phyloP scores from a whole-genome alignment of 2,113 vertebrate genomes.

The Brachyhypopomus occidentalis region DNA sequence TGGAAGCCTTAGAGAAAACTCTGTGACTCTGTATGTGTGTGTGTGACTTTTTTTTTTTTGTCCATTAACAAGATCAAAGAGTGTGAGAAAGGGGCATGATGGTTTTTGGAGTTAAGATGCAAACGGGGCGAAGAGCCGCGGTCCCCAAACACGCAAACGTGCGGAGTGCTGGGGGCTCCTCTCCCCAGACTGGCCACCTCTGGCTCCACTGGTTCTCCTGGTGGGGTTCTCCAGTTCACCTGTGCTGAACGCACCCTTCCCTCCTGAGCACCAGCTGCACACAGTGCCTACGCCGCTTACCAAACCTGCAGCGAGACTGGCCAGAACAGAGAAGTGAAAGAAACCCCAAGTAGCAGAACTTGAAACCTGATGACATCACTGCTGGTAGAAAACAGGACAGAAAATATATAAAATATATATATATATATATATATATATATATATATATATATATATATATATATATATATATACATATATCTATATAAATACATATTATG shows the following conservation, averaged over 20 bases:
- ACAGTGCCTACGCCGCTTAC: background rate
- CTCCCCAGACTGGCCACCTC: too few relatives aligned
- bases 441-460: too few relatives aligned
- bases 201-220: too few relatives aligned
- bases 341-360: background rate
- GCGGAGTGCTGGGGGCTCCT: too few relatives aligned
- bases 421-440: too few relatives aligned
- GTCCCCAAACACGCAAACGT: too few relatives aligned
- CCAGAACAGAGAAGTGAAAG: constrained; percentile 27
- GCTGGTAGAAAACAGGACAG: background rate
- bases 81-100: constrained; percentile 15
- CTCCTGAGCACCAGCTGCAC: background rate
- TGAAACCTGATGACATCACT: constrained; percentile 17
- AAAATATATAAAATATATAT: background rate
- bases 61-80: constrained; percentile 39
- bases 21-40: background rate
- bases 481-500: constrained; percentile 1
- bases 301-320: background rate
- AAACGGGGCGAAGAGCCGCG: background rate
- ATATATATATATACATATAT: too few relatives aligned
- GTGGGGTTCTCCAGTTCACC: too few relatives aligned
- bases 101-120: constrained; percentile 10
- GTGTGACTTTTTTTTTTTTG: constrained; percentile 24
- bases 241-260: too few relatives aligned
- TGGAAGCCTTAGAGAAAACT: background rate